Conservation (phyloP, 2,888 invertebrate species). For the Drosophila fungiperda region DNA sequence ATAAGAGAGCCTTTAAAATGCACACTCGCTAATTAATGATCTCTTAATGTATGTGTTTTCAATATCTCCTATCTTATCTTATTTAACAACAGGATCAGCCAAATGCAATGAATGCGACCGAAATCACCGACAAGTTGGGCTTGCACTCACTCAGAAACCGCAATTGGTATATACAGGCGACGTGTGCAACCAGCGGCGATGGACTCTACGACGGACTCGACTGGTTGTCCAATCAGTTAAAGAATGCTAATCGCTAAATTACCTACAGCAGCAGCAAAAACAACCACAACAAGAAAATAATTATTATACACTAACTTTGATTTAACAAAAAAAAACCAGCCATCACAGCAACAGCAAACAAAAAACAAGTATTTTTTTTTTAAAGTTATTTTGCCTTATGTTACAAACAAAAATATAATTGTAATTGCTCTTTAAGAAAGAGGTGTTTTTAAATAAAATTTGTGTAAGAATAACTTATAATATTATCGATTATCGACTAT, state of each 20-base stretch:
- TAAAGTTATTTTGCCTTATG: too few species aligned
- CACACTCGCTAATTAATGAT: conserved; percentile 36
- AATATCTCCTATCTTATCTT: conserved; percentile 44
- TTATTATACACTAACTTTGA: conserved; percentile 71
- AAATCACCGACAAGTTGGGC: conserved; percentile 99
- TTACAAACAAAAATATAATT: conserved; percentile 67
- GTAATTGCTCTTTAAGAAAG: conserved; percentile 72
- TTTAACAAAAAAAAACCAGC: conserved; percentile 60
- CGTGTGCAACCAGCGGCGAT: conserved; percentile 99
- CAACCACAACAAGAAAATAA: conserved; percentile 45
- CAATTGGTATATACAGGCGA: conserved; percentile 98
- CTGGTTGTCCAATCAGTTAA: conserved; percentile 99
- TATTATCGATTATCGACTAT: conserved; percentile 6
- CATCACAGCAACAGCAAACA: conserved; percentile 55
- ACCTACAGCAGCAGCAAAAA: conserved; percentile 57
- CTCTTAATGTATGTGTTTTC: neutral
- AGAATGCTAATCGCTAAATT: conserved; percentile 97
- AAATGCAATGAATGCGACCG: conserved; percentile 99
- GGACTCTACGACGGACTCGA: conserved; percentile 99
- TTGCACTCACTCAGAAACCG: conserved; percentile 99
- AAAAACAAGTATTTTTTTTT: too few species aligned
- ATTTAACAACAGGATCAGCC: conserved; percentile 93
- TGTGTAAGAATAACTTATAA: conserved; percentile 42
- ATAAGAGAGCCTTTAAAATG: conserved; percentile 27
- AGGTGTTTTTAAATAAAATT: conserved; percentile 71